Evolutionary conservation across 2,888 invertebrate species (phyloP).

Genomic region (Hypselothyrea guttata): DNA sequence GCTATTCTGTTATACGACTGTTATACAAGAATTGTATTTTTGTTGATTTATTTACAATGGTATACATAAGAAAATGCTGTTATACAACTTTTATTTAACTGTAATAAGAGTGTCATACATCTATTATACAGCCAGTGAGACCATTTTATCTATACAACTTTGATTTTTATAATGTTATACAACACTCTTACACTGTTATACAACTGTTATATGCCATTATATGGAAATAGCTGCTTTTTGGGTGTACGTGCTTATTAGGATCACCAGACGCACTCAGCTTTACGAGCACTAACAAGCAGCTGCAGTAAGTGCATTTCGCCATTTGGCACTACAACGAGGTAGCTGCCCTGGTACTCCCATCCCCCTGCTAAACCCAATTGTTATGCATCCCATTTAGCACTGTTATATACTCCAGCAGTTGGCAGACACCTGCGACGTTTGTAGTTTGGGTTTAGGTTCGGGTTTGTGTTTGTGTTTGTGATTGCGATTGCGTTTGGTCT

Average conservation of each 20-base stretch:
- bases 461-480: not conserved
- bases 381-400: not conserved
- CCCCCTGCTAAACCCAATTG: too few relatives aligned
- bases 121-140: too few relatives aligned
- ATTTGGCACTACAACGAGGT: conserved; percentile 48
- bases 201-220: not conserved
- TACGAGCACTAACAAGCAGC: not conserved
- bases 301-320: conserved; percentile 62
- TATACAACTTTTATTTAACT: conserved; percentile 7
- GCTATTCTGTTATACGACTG: conserved; percentile 9
- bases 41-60: too few relatives aligned
- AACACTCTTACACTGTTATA: not conserved
- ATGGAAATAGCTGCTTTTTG: too few relatives aligned
- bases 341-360: not conserved
- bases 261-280: conserved; percentile 21
- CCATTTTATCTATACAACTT: too few relatives aligned
- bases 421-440: conserved; percentile 53
- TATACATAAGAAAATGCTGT: too few relatives aligned
- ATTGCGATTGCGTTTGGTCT: conserved; percentile 18
- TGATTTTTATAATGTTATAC: too few relatives aligned
- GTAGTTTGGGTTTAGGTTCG: conserved; percentile 21
- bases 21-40: not conserved
- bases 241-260: not conserved
- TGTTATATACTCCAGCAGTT: conserved; percentile 1
- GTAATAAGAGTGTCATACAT: not conserved